Conservation (phyloP, 2,888 invertebrate genomes). For the Acronicta aceris region DNA sequence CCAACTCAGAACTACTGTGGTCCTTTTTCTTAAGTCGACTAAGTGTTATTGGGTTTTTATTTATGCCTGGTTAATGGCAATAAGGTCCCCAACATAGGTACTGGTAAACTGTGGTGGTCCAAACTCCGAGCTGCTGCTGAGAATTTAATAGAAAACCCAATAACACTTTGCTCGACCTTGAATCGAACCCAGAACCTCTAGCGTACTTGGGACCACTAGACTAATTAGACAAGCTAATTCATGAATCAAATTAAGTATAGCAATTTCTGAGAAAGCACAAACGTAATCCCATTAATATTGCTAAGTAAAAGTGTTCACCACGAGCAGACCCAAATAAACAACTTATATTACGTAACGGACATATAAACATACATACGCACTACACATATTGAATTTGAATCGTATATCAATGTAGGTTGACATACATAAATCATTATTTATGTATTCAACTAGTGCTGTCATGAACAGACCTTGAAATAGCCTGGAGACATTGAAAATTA, state of each 20-base stretch:
- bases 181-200: no score
- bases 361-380: conserved; percentile 13
- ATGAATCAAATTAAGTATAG: background rate
- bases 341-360: conserved; percentile 16
- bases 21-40: no score
- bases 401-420: conserved; percentile 6
- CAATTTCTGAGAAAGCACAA: background rate
- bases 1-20: no score
- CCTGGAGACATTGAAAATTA: background rate
- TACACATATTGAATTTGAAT: conserved; percentile 19
- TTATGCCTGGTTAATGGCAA: no score
- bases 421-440: conserved; percentile 15
- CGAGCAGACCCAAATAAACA: conserved; percentile 1
- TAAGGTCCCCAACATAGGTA: no score
- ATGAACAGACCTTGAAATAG: conserved; percentile 30
- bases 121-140: no score
- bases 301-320: background rate
- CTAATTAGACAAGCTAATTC: no score
- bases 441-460: conserved; percentile 31
- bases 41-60: no score
- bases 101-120: no score
- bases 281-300: background rate
- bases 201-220: no score
- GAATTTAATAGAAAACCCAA: no score
- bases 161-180: no score